phyloP scores from a whole-genome alignment of 2,888 invertebrate genomes.

The Nebria salina region DNA sequence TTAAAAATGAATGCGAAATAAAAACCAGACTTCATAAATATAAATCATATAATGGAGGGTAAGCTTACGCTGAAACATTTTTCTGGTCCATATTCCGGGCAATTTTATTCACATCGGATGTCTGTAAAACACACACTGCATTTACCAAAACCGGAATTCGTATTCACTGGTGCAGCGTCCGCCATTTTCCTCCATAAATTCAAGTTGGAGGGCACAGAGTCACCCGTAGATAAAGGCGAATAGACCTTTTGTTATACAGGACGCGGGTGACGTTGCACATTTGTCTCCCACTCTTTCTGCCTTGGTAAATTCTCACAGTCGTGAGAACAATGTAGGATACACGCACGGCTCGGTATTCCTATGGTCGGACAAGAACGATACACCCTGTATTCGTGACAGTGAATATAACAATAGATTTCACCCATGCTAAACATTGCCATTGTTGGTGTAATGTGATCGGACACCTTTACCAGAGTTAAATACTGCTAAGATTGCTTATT shows the following conservation, averaged over 20 bases:
- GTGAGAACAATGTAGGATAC: not conserved
- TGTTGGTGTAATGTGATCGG: not conserved
- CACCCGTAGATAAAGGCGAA: not conserved
- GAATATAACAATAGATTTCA: not conserved
- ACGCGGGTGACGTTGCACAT: constrained; percentile 36
- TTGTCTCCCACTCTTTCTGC: constrained; percentile 27
- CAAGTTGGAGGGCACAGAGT: not conserved
- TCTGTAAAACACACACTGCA: constrained; percentile 29
- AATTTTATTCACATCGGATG: constrained; percentile 25
- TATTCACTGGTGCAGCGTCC: not conserved
- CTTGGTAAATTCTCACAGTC: not conserved
- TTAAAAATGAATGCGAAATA: not conserved
- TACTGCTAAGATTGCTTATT: not conserved
- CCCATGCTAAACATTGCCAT: not conserved
- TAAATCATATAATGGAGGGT: not conserved
- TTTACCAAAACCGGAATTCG: not conserved
- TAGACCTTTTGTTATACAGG: not conserved
- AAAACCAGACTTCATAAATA: not conserved
- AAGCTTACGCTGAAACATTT: not conserved
- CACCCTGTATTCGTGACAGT: not conserved
- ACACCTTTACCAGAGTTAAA: not conserved
- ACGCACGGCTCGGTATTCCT: not conserved
- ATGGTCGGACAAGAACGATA: not conserved
- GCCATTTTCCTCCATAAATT: not conserved
- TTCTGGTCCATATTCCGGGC: not conserved